Evolutionary conservation across 1,140 invertebrate species (phyloP), one percentile per base, ranked within the genome.

Genomic region (Bombus waltoni): DNA sequence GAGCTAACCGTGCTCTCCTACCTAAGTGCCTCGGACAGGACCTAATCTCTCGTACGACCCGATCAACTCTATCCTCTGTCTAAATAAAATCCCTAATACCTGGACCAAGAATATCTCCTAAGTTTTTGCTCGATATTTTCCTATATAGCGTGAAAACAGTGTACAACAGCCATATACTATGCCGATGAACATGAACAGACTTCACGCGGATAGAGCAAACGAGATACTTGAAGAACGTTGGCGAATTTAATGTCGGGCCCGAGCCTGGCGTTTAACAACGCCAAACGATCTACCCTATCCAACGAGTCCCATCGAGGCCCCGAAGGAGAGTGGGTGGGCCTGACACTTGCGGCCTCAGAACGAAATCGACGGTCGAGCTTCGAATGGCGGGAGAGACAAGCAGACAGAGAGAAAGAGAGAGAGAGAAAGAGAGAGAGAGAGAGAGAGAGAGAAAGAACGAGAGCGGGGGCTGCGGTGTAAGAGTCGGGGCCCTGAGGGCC

Each of bases 401-500:
- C 13, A 53, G 13, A 53, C 13, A 44, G 10, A 10, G 8, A 44
- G 44, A 44, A 6, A 25, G 25, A 59, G 8, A 59, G 9, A 59
- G 57, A 62, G 59, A 4, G 57, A n/a, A n/a, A 59, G 47, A 6
- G 15, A 22, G 47, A 62, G 25, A 28, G 25, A 25, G 8, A 25
- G 3, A 28, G 57, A 28, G 8, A 0, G 57, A 28, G 8, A 44
- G 44, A 44, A 9, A 53, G 47, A 0, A 38, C 38, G 47, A 53
- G 10, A 71, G 72, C 83, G 81, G 85, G 86, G 71, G 66, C 57
- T n/a, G 76, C 74, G 78, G 72, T 40, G 79, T 32, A 81, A 89
- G 81, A 89, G 86, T 86, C 84, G 81, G 84, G 88, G 72, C 86
- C 90, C 85, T 68, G 88, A 78, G 86, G 91, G 91, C 85, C 91